Percentiles rank a stretch among this genome's conserved stretches.
Evolutionary conservation across 2,888 invertebrate genomes (phyloP).

Genomic region (Trachelus stipa): DNA sequence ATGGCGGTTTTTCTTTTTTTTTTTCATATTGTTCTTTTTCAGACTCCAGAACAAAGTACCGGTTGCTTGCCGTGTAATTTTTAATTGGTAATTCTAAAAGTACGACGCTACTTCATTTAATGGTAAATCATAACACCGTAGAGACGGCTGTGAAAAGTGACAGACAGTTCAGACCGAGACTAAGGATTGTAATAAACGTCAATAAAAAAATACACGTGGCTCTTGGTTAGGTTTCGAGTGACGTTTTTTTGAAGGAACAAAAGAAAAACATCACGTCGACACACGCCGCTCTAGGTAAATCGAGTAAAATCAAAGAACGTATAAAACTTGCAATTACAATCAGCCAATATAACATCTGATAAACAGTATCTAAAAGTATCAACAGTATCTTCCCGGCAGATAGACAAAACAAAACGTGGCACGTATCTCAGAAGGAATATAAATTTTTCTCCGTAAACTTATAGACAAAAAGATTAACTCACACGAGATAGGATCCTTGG

Average conservation of each 20-base stretch:
- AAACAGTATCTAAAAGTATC: background rate
- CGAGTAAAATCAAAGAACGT: background rate
- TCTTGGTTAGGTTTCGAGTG: background rate
- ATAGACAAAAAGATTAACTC: constrained; percentile 48
- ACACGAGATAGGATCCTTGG: constrained; percentile 69
- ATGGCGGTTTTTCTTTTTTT: background rate
- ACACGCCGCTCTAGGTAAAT: background rate
- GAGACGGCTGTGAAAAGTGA: background rate
- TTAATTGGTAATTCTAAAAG: background rate
- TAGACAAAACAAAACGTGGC: background rate
- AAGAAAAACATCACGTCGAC: background rate
- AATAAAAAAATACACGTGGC: background rate
- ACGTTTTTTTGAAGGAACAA: background rate
- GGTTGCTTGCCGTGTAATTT: background rate
- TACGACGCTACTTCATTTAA: background rate
- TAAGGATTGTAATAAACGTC: background rate
- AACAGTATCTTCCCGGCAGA: background rate
- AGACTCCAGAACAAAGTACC: background rate
- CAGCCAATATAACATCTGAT: background rate
- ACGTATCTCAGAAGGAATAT: background rate
- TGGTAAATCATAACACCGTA: background rate
- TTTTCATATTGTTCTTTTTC: background rate
- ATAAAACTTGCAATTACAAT: background rate
- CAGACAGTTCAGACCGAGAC: background rate
- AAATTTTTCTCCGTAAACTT: background rate